These are phyloP conservation scores for Osmerus eperlanus DNA, from an alignment of 2,113 vertebrate genomes.

Conservation along the genomic window DNA sequence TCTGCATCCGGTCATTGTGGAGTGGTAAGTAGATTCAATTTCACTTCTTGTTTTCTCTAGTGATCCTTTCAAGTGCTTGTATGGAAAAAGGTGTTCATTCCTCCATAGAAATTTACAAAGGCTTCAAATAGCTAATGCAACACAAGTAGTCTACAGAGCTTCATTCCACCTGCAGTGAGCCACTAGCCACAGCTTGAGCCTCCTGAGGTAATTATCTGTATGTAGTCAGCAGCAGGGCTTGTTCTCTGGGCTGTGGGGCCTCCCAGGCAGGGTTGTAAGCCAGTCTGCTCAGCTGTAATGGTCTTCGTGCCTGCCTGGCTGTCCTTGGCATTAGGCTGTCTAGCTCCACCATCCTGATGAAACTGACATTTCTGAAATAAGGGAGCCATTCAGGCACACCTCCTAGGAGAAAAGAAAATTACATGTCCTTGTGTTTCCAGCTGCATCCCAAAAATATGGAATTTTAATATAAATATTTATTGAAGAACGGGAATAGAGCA, in stretches of 20 bases:
- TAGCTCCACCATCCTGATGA: slow-evolving; percentile 40
- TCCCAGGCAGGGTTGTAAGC: slow-evolving; percentile 51
- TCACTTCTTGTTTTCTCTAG: background rate
- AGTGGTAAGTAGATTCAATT: slow-evolving; percentile 79
- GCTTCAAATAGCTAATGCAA: too few species aligned
- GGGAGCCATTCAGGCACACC: slow-evolving; percentile 52
- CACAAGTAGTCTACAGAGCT: too few species aligned
- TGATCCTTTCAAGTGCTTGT: background rate
- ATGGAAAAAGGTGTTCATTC: too few species aligned
- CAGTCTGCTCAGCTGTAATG: slow-evolving; percentile 55
- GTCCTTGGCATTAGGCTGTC: slow-evolving; percentile 59
- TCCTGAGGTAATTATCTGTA: slow-evolving; percentile 38
- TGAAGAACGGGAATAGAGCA: too few species aligned
- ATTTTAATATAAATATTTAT: background rate
- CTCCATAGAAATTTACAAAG: too few species aligned
- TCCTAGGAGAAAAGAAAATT: slow-evolving; percentile 32
- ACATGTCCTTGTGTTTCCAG: slow-evolving; percentile 1
- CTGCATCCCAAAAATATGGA: background rate
- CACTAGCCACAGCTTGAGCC: slow-evolving; percentile 23
- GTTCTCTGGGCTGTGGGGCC: slow-evolving; percentile 46
- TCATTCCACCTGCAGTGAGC: background rate
- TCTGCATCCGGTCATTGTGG: slow-evolving; percentile 87
- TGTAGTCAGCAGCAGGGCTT: slow-evolving; percentile 36
- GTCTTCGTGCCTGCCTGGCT: slow-evolving; percentile 61
- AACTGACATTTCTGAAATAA: slow-evolving; percentile 60